phyloP scores from a whole-genome alignment of 2,113 vertebrate genomes.

The Notarius quadriscutis region DNA sequence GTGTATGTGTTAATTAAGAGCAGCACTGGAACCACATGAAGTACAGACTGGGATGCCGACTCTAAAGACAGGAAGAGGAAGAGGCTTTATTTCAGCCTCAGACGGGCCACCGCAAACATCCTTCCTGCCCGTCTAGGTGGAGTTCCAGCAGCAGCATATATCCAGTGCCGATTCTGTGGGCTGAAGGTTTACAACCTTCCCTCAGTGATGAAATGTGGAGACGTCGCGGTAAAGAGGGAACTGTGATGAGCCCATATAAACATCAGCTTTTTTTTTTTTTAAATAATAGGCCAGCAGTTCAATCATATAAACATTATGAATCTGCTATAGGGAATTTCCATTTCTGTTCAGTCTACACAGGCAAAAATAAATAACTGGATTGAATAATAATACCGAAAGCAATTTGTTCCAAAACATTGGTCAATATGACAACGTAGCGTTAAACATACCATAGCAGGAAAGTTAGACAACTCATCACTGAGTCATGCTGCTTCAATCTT shows the following conservation, averaged over 20 bases:
- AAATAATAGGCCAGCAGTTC: background rate
- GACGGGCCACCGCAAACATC: conserved; percentile 71
- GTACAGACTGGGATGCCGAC: conserved; percentile 55
- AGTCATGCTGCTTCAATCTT: background rate
- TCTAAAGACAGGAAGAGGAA: conserved; percentile 66
- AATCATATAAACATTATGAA: background rate
- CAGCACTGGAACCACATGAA: conserved; percentile 53
- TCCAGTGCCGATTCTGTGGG: conserved; percentile 6
- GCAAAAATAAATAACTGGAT: background rate
- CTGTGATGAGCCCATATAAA: background rate
- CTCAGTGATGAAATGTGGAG: background rate
- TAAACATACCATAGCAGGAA: background rate
- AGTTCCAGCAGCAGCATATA: conserved; percentile 44
- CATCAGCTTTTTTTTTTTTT: background rate
- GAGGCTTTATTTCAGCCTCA: conserved; percentile 70
- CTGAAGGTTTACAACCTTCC: background rate
- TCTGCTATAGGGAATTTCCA: background rate
- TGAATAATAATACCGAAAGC: conserved; percentile 1
- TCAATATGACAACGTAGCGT: background rate
- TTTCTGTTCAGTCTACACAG: background rate
- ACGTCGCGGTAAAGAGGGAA: background rate
- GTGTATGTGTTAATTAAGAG: conserved; percentile 40
- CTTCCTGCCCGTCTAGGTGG: conserved; percentile 65
- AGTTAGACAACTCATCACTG: background rate
- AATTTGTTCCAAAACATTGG: background rate